These are phyloP conservation scores for Goniozus legneri DNA, from an alignment of 1,140 invertebrate genomes.

Conservation along the genomic window DNA sequence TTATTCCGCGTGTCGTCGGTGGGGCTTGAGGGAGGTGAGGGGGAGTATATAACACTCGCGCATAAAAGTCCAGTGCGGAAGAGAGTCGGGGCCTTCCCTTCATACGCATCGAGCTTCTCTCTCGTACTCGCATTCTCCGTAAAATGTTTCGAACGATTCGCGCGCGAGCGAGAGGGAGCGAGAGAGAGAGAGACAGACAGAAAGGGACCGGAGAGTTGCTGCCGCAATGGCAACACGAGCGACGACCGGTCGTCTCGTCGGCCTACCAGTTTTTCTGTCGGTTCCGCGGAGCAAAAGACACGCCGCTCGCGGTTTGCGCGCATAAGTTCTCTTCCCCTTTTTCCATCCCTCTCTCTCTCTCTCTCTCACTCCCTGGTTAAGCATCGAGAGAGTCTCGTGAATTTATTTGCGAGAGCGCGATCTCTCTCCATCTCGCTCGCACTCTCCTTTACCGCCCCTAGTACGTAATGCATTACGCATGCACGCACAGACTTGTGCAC, in stretches of 20 bases:
- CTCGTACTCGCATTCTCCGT: background rate
- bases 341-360: background rate
- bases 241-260: conserved; percentile 25
- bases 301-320: background rate
- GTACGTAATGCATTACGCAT: conserved; percentile 31
- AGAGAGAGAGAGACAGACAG: background rate
- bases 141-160: background rate
- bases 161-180: conserved; percentile 21
- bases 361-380: conserved; percentile 10
- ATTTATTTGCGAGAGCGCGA: background rate
- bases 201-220: conserved; percentile 7
- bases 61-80: no score
- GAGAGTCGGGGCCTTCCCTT: no score
- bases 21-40: no score
- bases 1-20: no score
- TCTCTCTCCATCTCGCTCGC: background rate
- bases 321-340: conserved; percentile 1
- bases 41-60: no score
- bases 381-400: background rate
- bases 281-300: conserved; percentile 16
- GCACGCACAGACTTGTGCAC: no score
- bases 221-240: conserved; percentile 34
- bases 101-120: no score
- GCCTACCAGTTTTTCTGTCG: conserved; percentile 37
- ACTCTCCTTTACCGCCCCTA: background rate